These are phyloP conservation scores for Lasiurus borealis DNA, from an alignment of 2,113 vertebrate species.

Conservation along the genomic window DNA sequence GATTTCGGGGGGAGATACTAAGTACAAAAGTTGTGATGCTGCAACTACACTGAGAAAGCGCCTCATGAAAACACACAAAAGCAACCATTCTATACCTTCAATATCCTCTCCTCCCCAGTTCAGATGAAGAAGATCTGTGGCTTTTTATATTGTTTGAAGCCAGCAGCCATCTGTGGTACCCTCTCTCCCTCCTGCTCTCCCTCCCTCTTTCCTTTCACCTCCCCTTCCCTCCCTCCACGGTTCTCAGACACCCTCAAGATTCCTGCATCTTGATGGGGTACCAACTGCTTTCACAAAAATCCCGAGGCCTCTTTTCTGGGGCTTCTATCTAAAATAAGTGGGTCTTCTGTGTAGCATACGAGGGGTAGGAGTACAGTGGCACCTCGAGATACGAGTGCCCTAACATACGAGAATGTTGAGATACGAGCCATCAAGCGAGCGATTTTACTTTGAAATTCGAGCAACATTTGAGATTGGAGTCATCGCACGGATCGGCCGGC, in stretches of 20 bases:
- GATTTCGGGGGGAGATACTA: neutral
- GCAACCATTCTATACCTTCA: neutral
- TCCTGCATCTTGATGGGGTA: neutral
- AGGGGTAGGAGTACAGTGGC: neutral
- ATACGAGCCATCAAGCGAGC: too few species aligned
- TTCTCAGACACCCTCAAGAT: neutral
- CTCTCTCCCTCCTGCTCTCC: too few species aligned
- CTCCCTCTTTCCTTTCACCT: neutral
- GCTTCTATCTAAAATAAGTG: neutral
- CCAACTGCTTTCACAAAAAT: neutral
- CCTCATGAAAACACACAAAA: neutral
- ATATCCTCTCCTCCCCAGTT: neutral
- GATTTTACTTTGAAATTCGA: too few species aligned
- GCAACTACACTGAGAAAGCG: neutral
- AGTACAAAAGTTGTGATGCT: neutral
- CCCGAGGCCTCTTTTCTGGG: neutral
- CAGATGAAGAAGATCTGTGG: neutral
- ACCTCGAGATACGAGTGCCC: too few species aligned
- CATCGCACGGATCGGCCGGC: too few species aligned
- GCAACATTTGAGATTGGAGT: too few species aligned
- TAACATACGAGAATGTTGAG: too few species aligned
- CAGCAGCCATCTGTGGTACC: neutral
- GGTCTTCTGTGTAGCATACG: neutral
- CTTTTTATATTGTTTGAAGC: neutral
- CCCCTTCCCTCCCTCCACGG: neutral